Base-by-base conservation (phyloP, 2,888 invertebrate species). In the Apeira syringaria region DNA sequence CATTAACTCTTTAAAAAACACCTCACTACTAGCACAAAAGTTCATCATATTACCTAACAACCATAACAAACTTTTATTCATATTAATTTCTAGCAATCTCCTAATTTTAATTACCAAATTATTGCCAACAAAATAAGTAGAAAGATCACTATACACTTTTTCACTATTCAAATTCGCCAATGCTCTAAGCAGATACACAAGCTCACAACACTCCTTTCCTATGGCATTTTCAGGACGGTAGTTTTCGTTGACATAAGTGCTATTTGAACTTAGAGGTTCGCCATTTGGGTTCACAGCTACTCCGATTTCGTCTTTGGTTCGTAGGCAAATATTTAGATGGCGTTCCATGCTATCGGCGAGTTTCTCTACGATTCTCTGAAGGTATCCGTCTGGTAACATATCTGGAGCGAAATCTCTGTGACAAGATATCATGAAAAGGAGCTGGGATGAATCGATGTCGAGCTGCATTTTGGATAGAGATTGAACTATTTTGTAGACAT, bases 31-130 rank as follows among this genome's bases (percentile, higher is more conserved):
- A 36, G 55, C 45, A 48, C 62, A 61, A 48, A 28, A 63, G 22
- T 69, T 77, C 26, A 56, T 74, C 39, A 84, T 60, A 42, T 85
- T 85, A 2, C 85, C 85, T 25, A 87, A 52, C 8, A 86, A 64
- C 85, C 86, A 87, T 7, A 73, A 43, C 9, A 79, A 37, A 2
- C 74, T 65, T 2, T 70, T 58, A 6, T 51, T 65, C 0, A 57
- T 29, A 18, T 45, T 35, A 8, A 53, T 56, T 22, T 50, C 7
- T 7, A 20, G 47, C 3, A 80, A 47, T 4, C 30, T 44, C 30
- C 56, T 69, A n/a, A 78, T 45, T 15, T 13, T 12, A 10, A 35
- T 47, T 15, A 49, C 27, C 7, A 64, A 34, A 47, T 72, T 60
- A 34, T 68, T 63, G 5, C 11, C 22, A 0, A 56, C 6, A 27